Evolutionary conservation across 2,797 vertebrate genomes (phyloP).

Genomic region (Somateria mollissima): DNA sequence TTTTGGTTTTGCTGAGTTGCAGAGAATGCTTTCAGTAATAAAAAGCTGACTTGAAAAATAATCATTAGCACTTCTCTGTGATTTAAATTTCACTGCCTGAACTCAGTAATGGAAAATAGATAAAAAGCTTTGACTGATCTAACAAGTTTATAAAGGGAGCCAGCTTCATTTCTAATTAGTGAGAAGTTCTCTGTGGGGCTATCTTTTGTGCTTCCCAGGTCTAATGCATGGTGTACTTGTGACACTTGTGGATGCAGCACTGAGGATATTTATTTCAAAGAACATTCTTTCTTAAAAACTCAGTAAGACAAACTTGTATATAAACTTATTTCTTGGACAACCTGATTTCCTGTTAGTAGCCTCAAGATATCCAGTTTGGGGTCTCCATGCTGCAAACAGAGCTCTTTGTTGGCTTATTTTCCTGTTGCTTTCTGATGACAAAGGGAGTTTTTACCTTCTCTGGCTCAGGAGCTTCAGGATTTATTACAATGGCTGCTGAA

Average conservation of each 20-base stretch:
- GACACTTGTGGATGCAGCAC: not conserved
- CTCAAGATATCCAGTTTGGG: not conserved
- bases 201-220: not conserved
- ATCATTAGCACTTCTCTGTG: conserved; percentile 54
- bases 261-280: conserved; percentile 31
- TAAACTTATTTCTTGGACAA: not conserved
- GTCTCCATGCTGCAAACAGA: not conserved
- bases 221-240: not conserved
- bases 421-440: not conserved
- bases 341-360: not conserved
- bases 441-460: not conserved
- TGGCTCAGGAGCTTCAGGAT: not conserved
- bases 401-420: not conserved
- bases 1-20: not conserved
- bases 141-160: conserved; percentile 19
- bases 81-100: conserved; percentile 59
- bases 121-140: conserved; percentile 63
- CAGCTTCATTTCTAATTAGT: conserved; percentile 37
- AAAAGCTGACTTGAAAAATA: conserved; percentile 54
- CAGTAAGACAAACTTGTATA: not conserved
- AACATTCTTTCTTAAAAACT: not conserved
- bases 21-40: conserved; percentile 21
- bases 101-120: conserved; percentile 39
- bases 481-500: not conserved
- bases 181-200: not conserved